These are phyloP conservation scores for Microtus richardsoni DNA, from an alignment of 2,113 vertebrate genomes.

Conservation along the genomic window DNA sequence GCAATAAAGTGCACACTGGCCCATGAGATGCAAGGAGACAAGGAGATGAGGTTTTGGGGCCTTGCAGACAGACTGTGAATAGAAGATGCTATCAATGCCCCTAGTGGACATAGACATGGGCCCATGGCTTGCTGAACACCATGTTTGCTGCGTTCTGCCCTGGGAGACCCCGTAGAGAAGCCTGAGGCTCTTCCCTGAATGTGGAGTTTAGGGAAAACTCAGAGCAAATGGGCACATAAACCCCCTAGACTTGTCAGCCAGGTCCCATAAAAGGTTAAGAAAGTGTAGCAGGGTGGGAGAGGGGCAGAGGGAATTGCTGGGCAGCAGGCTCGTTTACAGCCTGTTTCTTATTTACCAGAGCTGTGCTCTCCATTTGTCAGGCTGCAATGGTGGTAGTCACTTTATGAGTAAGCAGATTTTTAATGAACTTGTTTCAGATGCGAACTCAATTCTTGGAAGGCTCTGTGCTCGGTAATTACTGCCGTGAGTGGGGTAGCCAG, in stretches of 20 bases:
- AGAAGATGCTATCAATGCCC: neutral
- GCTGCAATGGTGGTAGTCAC: neutral
- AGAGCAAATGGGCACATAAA: conserved; percentile 8
- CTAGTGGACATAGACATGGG: neutral
- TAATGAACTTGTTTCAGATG: conserved; percentile 75
- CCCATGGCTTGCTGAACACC: neutral
- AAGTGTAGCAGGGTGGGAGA: neutral
- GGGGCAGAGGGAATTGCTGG: neutral
- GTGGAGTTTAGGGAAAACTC: conserved; percentile 29
- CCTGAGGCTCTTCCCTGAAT: neutral
- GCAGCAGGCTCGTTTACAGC: neutral
- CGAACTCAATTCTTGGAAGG: conserved; percentile 61
- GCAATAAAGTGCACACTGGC: neutral
- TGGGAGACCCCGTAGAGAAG: neutral
- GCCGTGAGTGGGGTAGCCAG: conserved; percentile 44
- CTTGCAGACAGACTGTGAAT: neutral
- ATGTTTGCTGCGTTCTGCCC: fast-evolving
- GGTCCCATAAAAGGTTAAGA: conserved; percentile 28
- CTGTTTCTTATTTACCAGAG: neutral
- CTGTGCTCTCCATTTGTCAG: conserved; percentile 59
- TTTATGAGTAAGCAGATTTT: conserved; percentile 81
- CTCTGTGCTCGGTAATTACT: conserved; percentile 73
- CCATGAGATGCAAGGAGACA: neutral
- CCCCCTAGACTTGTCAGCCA: neutral
- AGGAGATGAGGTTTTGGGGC: neutral